A percentile compares a stretch with the other conserved stretches of the same genome.
phyloP scores from a whole-genome alignment of 1,140 invertebrate genomes.

The Portunus trituberculatus region DNA sequence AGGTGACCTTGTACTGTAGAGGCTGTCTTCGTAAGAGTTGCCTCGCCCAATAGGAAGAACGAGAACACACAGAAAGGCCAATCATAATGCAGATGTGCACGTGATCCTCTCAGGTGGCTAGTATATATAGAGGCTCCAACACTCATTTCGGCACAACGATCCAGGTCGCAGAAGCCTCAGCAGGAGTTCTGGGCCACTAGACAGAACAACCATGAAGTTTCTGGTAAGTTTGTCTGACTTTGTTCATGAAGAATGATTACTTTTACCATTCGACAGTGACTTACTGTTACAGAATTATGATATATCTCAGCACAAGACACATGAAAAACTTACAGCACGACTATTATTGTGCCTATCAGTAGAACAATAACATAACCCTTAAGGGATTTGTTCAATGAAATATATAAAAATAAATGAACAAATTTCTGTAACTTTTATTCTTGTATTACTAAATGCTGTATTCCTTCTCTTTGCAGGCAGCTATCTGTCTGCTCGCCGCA shows the following conservation, averaged over 20 bases:
- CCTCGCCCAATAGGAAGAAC: constrained; percentile 2
- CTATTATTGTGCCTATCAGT: background rate
- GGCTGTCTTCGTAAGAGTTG: background rate
- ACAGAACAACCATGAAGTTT: constrained; percentile 36
- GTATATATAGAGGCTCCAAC: background rate
- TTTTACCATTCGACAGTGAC: no score
- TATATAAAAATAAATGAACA: background rate
- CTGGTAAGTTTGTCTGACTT: background rate
- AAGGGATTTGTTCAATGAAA: background rate
- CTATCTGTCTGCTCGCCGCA: constrained; percentile 68
- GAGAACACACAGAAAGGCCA: background rate
- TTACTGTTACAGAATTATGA: no score
- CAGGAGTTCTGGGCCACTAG: constrained; percentile 41
- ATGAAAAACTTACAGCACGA: background rate
- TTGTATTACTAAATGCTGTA: background rate
- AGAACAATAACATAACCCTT: background rate
- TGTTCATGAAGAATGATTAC: background rate
- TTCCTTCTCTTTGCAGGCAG: constrained; percentile 49
- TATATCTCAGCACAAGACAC: no score
- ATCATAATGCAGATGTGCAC: constrained; percentile 15
- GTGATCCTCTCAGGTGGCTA: background rate
- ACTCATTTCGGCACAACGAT: constrained; percentile 11
- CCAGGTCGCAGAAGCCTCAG: background rate
- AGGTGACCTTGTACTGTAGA: constrained; percentile 20
- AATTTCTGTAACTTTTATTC: background rate